phyloP scores from a whole-genome alignment of 1,140 invertebrate genomes.

The Helicoverpa zea region DNA sequence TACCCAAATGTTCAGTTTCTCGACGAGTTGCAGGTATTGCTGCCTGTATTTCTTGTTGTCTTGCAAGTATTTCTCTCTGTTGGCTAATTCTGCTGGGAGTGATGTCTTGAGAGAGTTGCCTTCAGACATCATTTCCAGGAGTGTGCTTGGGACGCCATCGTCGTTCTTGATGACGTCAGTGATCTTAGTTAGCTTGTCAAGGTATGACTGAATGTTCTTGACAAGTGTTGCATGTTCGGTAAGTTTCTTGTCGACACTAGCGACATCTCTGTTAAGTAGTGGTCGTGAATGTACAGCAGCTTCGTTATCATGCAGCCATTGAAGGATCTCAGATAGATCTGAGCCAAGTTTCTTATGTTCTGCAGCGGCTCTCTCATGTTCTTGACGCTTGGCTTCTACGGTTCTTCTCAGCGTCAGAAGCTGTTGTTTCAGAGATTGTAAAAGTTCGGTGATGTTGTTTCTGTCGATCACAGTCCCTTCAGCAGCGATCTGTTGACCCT shows the following conservation, averaged over 20 bases:
- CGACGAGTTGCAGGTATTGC: slow-evolving; percentile 90
- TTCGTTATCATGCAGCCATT: slow-evolving; percentile 95
- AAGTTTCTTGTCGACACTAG: slow-evolving; percentile 93
- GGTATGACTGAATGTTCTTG: slow-evolving; percentile 90
- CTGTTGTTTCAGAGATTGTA: slow-evolving; percentile 95
- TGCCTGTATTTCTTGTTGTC: slow-evolving; percentile 93
- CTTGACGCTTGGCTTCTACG: slow-evolving; percentile 94
- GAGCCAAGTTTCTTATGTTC: slow-evolving; percentile 94
- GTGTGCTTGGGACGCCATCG: slow-evolving; percentile 91
- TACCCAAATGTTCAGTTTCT: slow-evolving; percentile 95
- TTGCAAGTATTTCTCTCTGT: slow-evolving; percentile 92
- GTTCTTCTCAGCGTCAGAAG: slow-evolving; percentile 92
- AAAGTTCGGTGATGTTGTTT: slow-evolving; percentile 94
- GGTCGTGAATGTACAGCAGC: slow-evolving; percentile 93
- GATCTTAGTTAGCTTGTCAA: slow-evolving; percentile 90
- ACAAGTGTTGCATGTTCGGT: slow-evolving; percentile 92
- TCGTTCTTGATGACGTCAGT: slow-evolving; percentile 91
- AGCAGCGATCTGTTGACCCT: slow-evolving; percentile 95
- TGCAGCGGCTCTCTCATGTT: slow-evolving; percentile 95
- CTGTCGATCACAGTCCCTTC: slow-evolving; percentile 95
- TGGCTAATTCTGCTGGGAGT: slow-evolving; percentile 92
- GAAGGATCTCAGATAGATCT: slow-evolving; percentile 93
- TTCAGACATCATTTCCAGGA: slow-evolving; percentile 94
- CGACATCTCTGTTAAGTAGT: slow-evolving; percentile 91
- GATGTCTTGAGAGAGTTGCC: slow-evolving; percentile 92